Base-by-base conservation (phyloP, 2,888 invertebrate species). In the Xanthia icteritia region DNA sequence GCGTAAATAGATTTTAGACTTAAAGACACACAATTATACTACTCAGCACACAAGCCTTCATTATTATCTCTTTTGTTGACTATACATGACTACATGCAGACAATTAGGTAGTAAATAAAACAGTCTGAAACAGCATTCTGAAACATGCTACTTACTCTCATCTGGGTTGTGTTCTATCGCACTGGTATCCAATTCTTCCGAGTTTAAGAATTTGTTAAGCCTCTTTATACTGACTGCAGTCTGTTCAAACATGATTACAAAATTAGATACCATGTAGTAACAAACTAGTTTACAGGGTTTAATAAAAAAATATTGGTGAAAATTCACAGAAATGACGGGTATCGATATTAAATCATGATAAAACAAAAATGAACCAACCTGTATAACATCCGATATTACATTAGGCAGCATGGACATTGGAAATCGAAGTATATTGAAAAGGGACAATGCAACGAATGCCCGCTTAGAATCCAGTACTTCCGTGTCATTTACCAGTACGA, bases 371-470 rank as follows among this genome's bases (percentile, higher is more conserved):
- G 9, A 5, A 97, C 98, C 97, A 97, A 98, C 98, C 98, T 98
- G 98, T 92, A 99, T 98, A 95, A 98, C 97, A 96, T 98, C 98
- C 92, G 98, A 98, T 93, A 99, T 98, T 97, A 99, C 98, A 98
- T 99, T 99, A 92, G 99, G 99, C 95, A 99, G 97, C 98, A 99
- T 98, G 92, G 99, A 98, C 96, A 99, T 97, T 90, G 99, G 99
- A 94, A 99, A 99, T 94, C 99, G 97, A 91, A 99, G 98, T 91
- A 99, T 99, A 97, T 99, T 99, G 97, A 99, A 99, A 94, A 99
- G 98, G 93, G 99, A 98, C 92, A 99, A 97, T 91, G 99, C 98
- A 89, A 99, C 99, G 97, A 99, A 99, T 91, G 99, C 99, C 94
- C 98, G 99, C 95, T 98, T 97, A 91, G 99, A 98, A 95, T 99